A percentile compares a stretch with the other conserved stretches of the same genome.
phyloP scores from a whole-genome alignment of 2,113 vertebrate genomes.

The Nycticorax nycticorax region DNA sequence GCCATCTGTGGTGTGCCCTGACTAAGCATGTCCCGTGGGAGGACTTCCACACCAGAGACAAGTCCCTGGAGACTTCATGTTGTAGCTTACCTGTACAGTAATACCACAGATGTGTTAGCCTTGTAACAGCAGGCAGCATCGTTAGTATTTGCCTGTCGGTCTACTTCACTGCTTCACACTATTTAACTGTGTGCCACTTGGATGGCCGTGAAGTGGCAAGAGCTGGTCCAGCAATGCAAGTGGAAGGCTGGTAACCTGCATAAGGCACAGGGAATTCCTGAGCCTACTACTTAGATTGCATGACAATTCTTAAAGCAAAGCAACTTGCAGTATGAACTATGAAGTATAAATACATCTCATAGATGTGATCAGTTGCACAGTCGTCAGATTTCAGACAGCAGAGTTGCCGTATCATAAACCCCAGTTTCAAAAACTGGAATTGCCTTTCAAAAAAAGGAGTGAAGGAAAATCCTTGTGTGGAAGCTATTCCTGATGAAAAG shows the following conservation, averaged over 20 bases:
- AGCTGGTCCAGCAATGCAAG: not conserved
- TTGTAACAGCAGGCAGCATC: not conserved
- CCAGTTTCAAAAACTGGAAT: not conserved
- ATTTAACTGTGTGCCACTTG: not conserved
- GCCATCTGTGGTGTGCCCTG: not conserved
- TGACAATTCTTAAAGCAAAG: not conserved
- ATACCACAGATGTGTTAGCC: not conserved
- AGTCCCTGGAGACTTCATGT: not conserved
- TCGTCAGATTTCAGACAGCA: not conserved
- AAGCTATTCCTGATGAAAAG: not conserved
- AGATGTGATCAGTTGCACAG: not conserved
- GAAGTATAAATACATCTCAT: not conserved
- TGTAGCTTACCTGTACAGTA: not conserved
- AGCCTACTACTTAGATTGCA: not conserved
- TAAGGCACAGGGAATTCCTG: not conserved
- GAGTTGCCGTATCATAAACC: not conserved
- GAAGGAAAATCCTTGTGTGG: not conserved
- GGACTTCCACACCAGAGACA: not conserved
- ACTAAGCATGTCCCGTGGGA: not conserved
- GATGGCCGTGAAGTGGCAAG: not conserved
- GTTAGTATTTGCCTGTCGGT: not conserved
- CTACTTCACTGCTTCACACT: not conserved
- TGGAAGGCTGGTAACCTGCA: not conserved
- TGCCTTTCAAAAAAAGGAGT: not conserved
- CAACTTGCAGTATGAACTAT: not conserved